These are phyloP conservation scores for Lamprotornis superbus DNA, from an alignment of 2,113 vertebrate genomes.

Conservation along the genomic window DNA sequence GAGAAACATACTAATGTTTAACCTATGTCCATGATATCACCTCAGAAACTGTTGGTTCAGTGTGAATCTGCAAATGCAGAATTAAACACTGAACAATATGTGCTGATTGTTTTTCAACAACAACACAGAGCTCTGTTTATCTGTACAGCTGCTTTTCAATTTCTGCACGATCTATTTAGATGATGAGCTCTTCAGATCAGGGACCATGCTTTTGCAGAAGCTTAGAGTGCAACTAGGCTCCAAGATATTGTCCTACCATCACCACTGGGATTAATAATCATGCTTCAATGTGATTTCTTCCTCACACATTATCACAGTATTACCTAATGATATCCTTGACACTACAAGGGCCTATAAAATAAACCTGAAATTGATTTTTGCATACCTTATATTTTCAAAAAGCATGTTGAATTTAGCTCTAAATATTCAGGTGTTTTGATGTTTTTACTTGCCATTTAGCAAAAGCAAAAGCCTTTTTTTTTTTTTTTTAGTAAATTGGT, in stretches of 20 bases:
- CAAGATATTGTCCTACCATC: neutral
- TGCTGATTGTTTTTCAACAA: neutral
- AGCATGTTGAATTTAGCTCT: neutral
- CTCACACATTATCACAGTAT: neutral
- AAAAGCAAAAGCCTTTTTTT: neutral
- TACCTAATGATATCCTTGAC: neutral
- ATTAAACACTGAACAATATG: neutral
- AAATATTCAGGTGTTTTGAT: neutral
- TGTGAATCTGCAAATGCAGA: neutral
- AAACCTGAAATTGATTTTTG: neutral
- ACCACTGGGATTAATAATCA: neutral
- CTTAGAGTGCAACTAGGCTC: neutral
- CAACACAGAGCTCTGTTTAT: neutral
- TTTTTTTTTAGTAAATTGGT: neutral
- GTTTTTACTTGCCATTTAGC: neutral
- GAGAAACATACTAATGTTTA: neutral
- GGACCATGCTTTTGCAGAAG: neutral
- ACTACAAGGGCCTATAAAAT: neutral
- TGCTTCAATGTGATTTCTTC: neutral
- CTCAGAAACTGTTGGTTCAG: neutral
- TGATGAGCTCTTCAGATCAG: neutral
- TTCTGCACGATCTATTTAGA: neutral
- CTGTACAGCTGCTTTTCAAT: neutral
- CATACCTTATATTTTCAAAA: neutral
- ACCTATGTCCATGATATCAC: neutral